A percentile compares a stretch with the other conserved stretches of the same genome.
Evolutionary conservation across 2,113 vertebrate genomes (phyloP).

Genomic region (Hipposideros armiger): DNA sequence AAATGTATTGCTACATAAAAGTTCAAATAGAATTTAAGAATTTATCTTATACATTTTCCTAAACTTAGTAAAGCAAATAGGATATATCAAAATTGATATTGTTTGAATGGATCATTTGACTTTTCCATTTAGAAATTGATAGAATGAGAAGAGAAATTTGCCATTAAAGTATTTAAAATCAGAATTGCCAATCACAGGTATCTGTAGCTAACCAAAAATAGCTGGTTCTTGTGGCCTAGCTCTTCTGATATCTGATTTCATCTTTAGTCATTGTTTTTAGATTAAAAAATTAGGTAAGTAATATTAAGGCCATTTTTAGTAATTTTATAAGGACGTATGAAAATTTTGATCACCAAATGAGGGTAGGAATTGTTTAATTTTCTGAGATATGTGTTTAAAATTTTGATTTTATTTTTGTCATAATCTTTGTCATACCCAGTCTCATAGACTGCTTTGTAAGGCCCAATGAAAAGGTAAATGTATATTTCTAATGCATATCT

Average conservation of each 20-base stretch:
- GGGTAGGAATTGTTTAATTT: neutral
- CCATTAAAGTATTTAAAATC: neutral
- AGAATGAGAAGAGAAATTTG: neutral
- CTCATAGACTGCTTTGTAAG: neutral
- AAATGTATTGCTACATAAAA: neutral
- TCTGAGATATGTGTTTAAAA: neutral
- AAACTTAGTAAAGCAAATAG: neutral
- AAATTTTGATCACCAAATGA: neutral
- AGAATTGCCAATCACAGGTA: neutral
- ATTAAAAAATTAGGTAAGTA: neutral
- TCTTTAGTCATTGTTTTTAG: neutral
- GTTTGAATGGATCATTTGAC: neutral
- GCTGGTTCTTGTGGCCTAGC: neutral
- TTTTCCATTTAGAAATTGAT: conserved; percentile 25
- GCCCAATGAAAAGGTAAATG: neutral
- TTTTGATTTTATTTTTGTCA: neutral
- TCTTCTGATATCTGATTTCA: neutral
- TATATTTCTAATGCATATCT: neutral
- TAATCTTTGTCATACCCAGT: neutral
- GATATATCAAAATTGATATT: neutral
- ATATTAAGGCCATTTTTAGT: neutral
- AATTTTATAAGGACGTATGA: neutral
- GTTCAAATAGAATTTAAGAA: neutral
- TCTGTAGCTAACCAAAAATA: neutral
- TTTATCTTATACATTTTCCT: neutral